Evolutionary conservation across 2,888 invertebrate genomes (phyloP), one percentile per base, ranked within the genome.

Genomic region (Lasioglossum calceatum): DNA sequence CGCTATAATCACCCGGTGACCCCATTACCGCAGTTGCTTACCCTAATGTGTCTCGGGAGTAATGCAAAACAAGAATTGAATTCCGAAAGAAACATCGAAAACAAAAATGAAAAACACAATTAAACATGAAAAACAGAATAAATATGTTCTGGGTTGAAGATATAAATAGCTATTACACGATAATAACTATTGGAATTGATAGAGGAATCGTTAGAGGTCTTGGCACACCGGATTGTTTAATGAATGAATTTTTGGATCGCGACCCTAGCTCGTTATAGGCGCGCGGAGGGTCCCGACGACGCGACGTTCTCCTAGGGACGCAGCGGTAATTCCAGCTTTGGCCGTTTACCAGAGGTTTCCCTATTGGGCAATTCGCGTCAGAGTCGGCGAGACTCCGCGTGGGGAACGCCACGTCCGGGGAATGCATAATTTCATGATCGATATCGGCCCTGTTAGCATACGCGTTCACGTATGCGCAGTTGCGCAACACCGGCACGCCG

Each of bases 401-500:
- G 82, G 84, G 81, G 79, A 85, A 81, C 77, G 73, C 79, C 73
- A 81, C 79, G 75, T 73, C 50, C 74, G 79, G 74, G 73, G 85
- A 85, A 85, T 85, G 81, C 82, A 78, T 79, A 87, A 87, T 89
- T 79, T 82, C 67, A 77, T 77, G 89, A 89, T 89, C 89, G 87
- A 79, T 89, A 89, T 89, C 85, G 76, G 54, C 71, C 36, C 80
- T 19, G 81, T 79, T 74, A 84, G 84, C 79, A 85, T 70, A 81
- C 81, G 72, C 77, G 81, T 76, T 54, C 83, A 76, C 76, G 85
- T 85, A 58, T 64, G 78, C 72, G 79, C 80, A 14, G 81, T 88
- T 89, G 82, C 83, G 79, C 82, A 89, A 89, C 79, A 80, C 27
- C 75, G 32, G 32, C 50, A 75, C 61, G 74, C 27, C 27, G 27